These are phyloP conservation scores for Aphodius granarius DNA, from an alignment of 2,888 invertebrate genomes.

Conservation along the genomic window DNA sequence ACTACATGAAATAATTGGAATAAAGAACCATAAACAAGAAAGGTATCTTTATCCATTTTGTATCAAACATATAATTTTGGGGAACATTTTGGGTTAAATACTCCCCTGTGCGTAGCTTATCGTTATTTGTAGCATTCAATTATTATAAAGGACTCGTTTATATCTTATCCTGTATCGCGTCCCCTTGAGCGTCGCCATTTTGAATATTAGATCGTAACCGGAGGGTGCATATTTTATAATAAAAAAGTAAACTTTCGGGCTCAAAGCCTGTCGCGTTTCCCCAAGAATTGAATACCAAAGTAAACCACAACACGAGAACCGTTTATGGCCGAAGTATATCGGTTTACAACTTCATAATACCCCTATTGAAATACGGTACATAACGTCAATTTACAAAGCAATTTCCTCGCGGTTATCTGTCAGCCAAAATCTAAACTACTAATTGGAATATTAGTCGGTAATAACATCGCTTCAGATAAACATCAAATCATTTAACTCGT, in stretches of 20 bases:
- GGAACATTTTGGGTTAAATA: neutral
- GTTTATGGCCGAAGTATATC: neutral
- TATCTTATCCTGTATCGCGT: neutral
- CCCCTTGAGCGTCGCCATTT: neutral
- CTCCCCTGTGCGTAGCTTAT: neutral
- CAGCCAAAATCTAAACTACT: neutral
- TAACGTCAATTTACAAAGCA: neutral
- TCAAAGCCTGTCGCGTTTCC: neutral
- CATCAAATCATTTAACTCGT: neutral
- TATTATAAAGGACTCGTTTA: neutral
- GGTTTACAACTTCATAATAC: neutral
- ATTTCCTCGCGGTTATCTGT: neutral
- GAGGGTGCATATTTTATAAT: neutral
- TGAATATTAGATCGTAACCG: neutral
- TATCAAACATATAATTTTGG: too few relatives aligned
- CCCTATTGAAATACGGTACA: neutral
- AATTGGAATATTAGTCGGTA: neutral
- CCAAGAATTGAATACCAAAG: neutral
- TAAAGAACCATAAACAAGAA: too few relatives aligned
- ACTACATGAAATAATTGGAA: too few relatives aligned
- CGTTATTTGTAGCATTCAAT: neutral
- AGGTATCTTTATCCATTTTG: too few relatives aligned
- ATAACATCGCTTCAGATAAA: neutral
- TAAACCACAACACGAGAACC: neutral
- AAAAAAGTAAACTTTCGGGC: neutral